Conservation (phyloP, 2,888 invertebrate genomes). For the Leucania comma region DNA sequence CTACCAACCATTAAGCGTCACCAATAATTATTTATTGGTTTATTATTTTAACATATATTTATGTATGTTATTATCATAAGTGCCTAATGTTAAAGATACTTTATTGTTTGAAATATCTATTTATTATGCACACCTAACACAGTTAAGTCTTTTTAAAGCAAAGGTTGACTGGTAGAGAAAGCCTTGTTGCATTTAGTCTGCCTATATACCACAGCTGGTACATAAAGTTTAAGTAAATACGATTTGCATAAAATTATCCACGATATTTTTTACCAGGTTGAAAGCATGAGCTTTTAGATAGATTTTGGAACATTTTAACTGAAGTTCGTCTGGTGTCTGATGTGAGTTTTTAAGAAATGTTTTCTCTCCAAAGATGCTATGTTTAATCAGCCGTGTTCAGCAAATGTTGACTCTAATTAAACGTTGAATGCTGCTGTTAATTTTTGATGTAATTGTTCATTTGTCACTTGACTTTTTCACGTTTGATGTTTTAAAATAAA, state of each 20-base stretch:
- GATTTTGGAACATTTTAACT: constrained; percentile 32
- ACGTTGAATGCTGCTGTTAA: constrained; percentile 10
- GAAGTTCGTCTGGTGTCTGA: not conserved
- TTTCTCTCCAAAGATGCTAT: constrained; percentile 20
- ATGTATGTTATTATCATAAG: too few species aligned
- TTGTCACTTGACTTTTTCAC: not conserved
- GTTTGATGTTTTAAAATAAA: not conserved
- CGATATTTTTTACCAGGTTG: constrained; percentile 50
- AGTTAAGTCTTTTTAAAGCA: too few species aligned
- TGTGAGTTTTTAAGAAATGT: constrained; percentile 12
- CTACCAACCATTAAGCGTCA: constrained; percentile 51
- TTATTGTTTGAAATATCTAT: too few species aligned
- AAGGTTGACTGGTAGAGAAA: too few species aligned
- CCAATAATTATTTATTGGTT: constrained; percentile 18
- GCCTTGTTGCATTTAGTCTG: too few species aligned
- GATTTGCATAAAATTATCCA: constrained; percentile 72
- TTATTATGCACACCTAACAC: too few species aligned
- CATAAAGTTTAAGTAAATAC: not conserved
- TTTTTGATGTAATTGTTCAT: constrained; percentile 22
- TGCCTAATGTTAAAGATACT: too few species aligned
- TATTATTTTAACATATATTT: too few species aligned
- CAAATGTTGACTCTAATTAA: constrained; percentile 38
- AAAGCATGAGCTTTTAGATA: constrained; percentile 48
- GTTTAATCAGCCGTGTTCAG: constrained; percentile 42
- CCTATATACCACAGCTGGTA: too few species aligned